Conservation (phyloP, 1,140 invertebrate genomes). For the Rhagoletis zephyria region DNA sequence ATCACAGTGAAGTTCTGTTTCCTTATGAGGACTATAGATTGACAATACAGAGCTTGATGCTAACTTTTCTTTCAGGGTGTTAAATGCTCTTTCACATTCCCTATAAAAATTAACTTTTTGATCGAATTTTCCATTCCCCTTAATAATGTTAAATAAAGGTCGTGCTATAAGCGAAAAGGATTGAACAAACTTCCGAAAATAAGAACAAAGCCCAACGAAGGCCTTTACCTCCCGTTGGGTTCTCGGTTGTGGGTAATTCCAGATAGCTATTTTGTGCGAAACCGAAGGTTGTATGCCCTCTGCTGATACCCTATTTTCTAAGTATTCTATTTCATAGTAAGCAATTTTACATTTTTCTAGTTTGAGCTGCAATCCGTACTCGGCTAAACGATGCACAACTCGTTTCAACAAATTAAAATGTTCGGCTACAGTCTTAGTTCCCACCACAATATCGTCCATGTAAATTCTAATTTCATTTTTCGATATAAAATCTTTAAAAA, state of each 20-base stretch:
- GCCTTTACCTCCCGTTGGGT: not conserved
- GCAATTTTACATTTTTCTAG: constrained; percentile 30
- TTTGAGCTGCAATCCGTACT: not conserved
- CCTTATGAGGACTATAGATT: no score
- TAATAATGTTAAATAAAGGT: no score
- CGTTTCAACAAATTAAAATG: not conserved
- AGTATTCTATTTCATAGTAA: constrained; percentile 34
- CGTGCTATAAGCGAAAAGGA: no score
- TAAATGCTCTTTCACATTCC: no score
- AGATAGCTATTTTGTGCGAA: not conserved
- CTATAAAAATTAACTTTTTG: no score
- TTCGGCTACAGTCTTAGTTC: not conserved
- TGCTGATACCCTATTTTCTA: not conserved
- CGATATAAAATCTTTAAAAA: no score
- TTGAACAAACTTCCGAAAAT: constrained; percentile 13
- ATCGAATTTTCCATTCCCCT: no score
- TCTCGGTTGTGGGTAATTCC: not conserved
- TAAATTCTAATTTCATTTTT: no score
- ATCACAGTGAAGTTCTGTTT: no score
- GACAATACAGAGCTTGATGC: no score
- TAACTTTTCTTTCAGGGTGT: no score
- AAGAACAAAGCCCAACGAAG: constrained; percentile 37
- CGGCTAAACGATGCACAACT: not conserved
- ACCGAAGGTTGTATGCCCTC: not conserved
- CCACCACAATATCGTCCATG: no score